phyloP scores from a whole-genome alignment of 2,113 vertebrate genomes.

The Agelaius tricolor region DNA sequence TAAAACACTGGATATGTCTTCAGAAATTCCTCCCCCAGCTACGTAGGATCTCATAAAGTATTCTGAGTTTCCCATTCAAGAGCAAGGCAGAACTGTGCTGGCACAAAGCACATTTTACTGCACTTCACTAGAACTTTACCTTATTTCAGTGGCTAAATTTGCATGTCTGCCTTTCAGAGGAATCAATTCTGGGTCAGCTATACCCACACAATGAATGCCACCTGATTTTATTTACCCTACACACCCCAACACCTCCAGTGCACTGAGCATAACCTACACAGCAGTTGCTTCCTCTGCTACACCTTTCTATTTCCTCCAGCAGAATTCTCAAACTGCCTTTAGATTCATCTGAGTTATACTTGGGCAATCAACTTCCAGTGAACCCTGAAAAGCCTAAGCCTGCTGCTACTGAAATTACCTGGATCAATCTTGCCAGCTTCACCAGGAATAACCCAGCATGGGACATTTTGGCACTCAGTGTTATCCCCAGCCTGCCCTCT shows the following conservation, averaged over 20 bases:
- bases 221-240: not conserved
- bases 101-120: not conserved
- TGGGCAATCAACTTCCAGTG: not conserved
- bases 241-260: not conserved
- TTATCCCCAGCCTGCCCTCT: not conserved
- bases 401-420: not conserved
- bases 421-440: not conserved
- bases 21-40: constrained; percentile 37
- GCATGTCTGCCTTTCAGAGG: not conserved
- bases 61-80: constrained; percentile 22
- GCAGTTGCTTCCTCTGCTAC: not conserved
- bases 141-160: not conserved
- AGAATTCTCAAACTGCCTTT: not conserved
- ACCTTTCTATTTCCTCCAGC: not conserved
- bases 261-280: not conserved
- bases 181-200: not conserved
- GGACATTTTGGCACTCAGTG: not conserved
- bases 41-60: constrained; percentile 43
- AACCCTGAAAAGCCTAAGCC: not conserved
- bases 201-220: accelerated
- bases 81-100: constrained; percentile 13
- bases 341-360: not conserved
- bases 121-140: not conserved
- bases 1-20: constrained; percentile 51
- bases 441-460: not conserved